A percentile compares a stretch with the other conserved stretches of the same genome.
Conservation (phyloP, 2,888 invertebrate genomes). For the Volucella bombylans region DNA sequence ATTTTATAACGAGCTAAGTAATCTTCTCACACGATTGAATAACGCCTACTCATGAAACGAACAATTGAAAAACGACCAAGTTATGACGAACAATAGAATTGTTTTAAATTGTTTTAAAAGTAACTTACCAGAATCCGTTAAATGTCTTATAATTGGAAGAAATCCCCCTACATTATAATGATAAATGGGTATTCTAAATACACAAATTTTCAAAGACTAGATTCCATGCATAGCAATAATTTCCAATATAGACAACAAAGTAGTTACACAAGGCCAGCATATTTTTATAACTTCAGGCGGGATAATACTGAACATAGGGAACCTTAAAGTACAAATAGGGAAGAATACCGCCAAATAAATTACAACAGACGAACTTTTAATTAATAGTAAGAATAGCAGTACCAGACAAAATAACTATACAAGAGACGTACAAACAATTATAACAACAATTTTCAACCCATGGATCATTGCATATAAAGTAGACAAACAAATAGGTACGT, state of each 20-base stretch:
- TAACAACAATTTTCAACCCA: neutral
- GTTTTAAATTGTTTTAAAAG: conserved; percentile 4
- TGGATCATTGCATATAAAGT: conserved; percentile 10
- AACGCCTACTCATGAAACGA: conserved; percentile 15
- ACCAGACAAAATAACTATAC: no score
- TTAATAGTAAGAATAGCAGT: no score
- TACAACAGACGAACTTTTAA: neutral
- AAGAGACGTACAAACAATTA: no score
- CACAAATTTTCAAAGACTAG: no score
- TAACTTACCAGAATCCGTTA: conserved; percentile 29
- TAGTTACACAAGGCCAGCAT: no score
- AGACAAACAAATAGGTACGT: neutral
- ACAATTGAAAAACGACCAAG: no score
- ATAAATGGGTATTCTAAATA: no score
- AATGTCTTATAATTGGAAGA: conserved; percentile 2
- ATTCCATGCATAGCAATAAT: neutral
- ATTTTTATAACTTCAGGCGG: neutral
- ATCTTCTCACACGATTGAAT: conserved; percentile 15
- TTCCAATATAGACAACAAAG: neutral
- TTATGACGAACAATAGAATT: conserved; percentile 1
- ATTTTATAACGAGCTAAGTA: conserved; percentile 16
- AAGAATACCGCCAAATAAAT: conserved; percentile 2
- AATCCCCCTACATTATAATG: no score
- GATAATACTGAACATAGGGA: neutral
- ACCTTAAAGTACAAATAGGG: neutral